Base-by-base conservation (phyloP, 1,140 invertebrate species). In the Bombus balteatus region DNA sequence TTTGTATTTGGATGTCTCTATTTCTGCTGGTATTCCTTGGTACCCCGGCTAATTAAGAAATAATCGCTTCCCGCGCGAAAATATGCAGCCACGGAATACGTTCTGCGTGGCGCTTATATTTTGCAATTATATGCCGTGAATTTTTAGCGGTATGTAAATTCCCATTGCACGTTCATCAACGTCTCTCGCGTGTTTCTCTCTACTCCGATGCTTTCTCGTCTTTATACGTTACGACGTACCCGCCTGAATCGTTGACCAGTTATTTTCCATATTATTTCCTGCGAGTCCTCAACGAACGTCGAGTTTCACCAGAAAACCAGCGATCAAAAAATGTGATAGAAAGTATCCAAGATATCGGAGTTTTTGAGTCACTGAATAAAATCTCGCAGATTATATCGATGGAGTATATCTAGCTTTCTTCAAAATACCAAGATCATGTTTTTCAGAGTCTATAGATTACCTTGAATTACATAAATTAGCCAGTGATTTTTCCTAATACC, bases 11-110 rank as follows among this genome's bases (percentile, higher is more conserved):
- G 6, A 53, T 75, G 70, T 75, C 76, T 72, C 62, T 34, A 22
- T n/a, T 59, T 43, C 47, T 53, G 28, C 37, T 13, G 39, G 9
- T 41, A 28, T 37, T 83, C 75, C 57, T 62, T 43, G 13, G 62
- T 86, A 82, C 85, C 66, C 74, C 74, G 81, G 87, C 86, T 93
- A 93, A 93, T 94, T 94, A 91, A 93, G 91, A 92, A 91, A 90
- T 93, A 92, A 93, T 85, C 75, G 78, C 25, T 77, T 62, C 68
- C 77, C 32, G 47, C 65, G 71, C 83, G 65, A 87, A 89, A 83
- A 90, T 89, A 87, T 84, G 65, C 84, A 79, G 37, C 15, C 77
- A 62, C 74, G 59, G 43, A 18, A 81, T 86, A 87, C 80, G 59
- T 74, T 81, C 65, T 41, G 78, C 59, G 71, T 65, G 28, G 39